Percentiles rank a stretch among this genome's conserved stretches.
Evolutionary conservation across 2,888 invertebrate genomes (phyloP).

Genomic region (Tinea trinotella): DNA sequence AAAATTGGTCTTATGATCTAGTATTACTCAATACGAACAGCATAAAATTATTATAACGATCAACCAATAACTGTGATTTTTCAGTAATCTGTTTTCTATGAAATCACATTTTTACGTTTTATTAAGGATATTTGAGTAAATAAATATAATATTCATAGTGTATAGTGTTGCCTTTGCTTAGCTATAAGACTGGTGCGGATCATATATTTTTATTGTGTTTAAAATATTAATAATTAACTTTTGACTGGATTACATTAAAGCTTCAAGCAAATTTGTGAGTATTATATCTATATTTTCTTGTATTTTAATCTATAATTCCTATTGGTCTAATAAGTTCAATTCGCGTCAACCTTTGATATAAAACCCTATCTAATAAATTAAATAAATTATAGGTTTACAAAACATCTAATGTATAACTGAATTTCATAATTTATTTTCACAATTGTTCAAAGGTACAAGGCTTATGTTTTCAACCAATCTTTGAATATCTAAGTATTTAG

Average conservation of each 20-base stretch:
- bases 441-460: too few species aligned
- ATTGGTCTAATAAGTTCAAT: too few species aligned
- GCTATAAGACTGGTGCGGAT: constrained; percentile 11
- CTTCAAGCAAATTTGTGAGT: constrained; percentile 2
- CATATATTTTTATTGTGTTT: constrained; percentile 10
- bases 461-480: too few species aligned
- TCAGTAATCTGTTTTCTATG: constrained; percentile 19
- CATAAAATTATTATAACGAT: constrained; percentile 51
- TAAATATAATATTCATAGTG: not conserved
- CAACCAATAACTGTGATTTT: constrained; percentile 57
- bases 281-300: not conserved
- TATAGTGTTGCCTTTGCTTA: constrained; percentile 8
- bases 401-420: too few species aligned
- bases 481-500: too few species aligned
- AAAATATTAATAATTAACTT: not conserved
- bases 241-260: not conserved
- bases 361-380: too few species aligned
- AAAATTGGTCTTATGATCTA: constrained; percentile 38
- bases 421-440: too few species aligned
- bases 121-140: constrained; percentile 38
- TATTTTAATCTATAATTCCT: too few species aligned
- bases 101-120: constrained; percentile 30
- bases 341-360: too few species aligned
- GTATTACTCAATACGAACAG: constrained; percentile 36
- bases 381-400: too few species aligned